Percentiles rank a stretch among this genome's conserved stretches.
Conservation (phyloP, 2,888 invertebrate species). For the Parnassius glacialis region DNA sequence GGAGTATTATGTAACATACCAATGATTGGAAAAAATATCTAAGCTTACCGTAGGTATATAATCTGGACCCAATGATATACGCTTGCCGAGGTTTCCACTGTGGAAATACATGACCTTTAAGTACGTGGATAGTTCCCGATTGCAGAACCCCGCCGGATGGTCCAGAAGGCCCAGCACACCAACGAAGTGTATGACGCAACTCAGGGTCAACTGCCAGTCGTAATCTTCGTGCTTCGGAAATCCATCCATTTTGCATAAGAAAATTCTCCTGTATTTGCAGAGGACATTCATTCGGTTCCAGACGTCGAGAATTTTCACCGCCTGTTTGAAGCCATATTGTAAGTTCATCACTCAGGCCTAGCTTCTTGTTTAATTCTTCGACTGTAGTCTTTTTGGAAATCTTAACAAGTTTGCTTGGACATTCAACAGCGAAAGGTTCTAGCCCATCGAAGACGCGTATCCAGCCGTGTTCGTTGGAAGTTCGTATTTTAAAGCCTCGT, state of each 20-base stretch:
- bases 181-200: constrained; percentile 81
- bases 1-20: background rate
- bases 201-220: constrained; percentile 85
- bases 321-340: constrained; percentile 81
- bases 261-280: constrained; percentile 83
- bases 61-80: constrained; percentile 81
- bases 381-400: constrained; percentile 81
- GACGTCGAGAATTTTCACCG: constrained; percentile 76
- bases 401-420: constrained; percentile 79
- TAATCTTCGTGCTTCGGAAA: constrained; percentile 79
- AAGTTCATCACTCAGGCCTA: constrained; percentile 73
- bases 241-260: constrained; percentile 81
- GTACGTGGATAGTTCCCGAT: constrained; percentile 78
- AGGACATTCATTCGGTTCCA: constrained; percentile 79
- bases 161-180: constrained; percentile 82
- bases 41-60: constrained; percentile 78
- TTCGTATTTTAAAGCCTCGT: constrained; percentile 66
- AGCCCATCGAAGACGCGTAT: constrained; percentile 82
- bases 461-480: constrained; percentile 76
- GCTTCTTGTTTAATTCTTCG: constrained; percentile 71
- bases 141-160: constrained; percentile 64
- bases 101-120: constrained; percentile 85
- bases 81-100: constrained; percentile 84
- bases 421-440: constrained; percentile 69
- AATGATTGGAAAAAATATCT: background rate